Base-by-base conservation (phyloP, 2,113 vertebrate genomes). In the Phodopus roborovskii region DNA sequence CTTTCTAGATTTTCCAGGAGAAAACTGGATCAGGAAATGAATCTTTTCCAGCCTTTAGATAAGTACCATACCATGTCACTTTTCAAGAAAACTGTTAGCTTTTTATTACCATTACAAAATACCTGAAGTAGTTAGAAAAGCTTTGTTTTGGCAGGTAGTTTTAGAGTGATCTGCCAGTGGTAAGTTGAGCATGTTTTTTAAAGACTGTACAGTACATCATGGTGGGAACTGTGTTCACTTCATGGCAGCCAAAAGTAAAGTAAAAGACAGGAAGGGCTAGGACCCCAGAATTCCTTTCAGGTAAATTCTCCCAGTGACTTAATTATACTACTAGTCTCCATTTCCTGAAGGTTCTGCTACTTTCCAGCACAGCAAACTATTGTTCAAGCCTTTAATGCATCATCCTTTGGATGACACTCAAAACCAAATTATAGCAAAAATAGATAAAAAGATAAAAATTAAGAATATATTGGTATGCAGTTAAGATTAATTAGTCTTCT, bases 371-470 rank as follows among this genome's bases (percentile, higher is more conserved):
- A 39, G 24, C 36, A n/a, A 50, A 9, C 17, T 36, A 81, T 9
- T 9, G 22, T 22, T 56, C 30, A 79, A 26, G 10, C 79, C 36
- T 15, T 50, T 81, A 81, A n/a, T 30, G 42, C 53, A 45, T 60
- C 26, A 39, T 17, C 24, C 16, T 74, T 33, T 75, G 87, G 3
- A 15, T 36, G 70, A 33, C 26, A 45, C 56, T 39, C 15, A 56
- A 19, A 58, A 73, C 13, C 36, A 73, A 24, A 88, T 7, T 58
- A 12, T 58, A 30, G 70, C 50, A 50, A 86, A 83, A 42, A 71
- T 28, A 79, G 78, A 64, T 60, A 86, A 86, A 94, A 77, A 79
- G 78, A 64, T 60, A 86, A 86, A 94, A 77, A 53, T 85, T 19
- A 53, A 88, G 39, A 85, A 28, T 56, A 60, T 91, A 22, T 45